Evolutionary conservation across 2,113 vertebrate species (phyloP), one percentile per base, ranked within the genome.

Genomic region (Pseudonaja textilis): DNA sequence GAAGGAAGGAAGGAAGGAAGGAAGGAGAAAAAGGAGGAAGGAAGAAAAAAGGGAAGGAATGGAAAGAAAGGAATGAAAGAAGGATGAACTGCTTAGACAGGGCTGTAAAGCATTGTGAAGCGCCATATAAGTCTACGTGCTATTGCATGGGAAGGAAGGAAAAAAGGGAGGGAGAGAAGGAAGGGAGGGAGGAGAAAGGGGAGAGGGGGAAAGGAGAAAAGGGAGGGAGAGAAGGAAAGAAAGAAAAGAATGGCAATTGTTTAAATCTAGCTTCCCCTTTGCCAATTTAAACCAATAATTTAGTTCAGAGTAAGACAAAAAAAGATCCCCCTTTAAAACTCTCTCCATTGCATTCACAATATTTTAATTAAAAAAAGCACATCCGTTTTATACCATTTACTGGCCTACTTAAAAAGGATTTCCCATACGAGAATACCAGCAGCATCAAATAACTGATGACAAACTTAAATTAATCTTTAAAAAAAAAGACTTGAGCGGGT

Each of bases 371-470:
- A 64, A 69, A 55, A 42, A 34, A 54, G 26, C 45, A 55, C 22
- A 57, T 34, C 16, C 34, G 2, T 74, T n/a, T n/a, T 81, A 18
- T 55, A 55, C 93, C 95, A 89, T 47, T 93, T 92, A 89, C 52
- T 93, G 93, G 96, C 92, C 94, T 93, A 88, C 89, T 86, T 93
- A 95, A 94, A 95, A 95, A 57, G 2, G 88, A 94, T 94, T 97
- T 96, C 96, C 96, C 96, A 96, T 96, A 42, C 0, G 96, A 97
- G 97, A 96, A 97, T 96, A 96, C 95, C 16, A 95, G 42, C 95
- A 95, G 95, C 97, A 96, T 96, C 96, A 96, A 97, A 96, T 93
- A 97, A 96, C 95, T 96, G 96, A 96, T 96, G 96, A 95, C 93
- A 95, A 42, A 90, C 50, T 52, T 52, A 29, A 86, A 61, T 91